Percentiles rank a stretch among this genome's conserved stretches.
Conservation (phyloP, 23 tunicate genomes). For the Halocynthia roretzi region DNA sequence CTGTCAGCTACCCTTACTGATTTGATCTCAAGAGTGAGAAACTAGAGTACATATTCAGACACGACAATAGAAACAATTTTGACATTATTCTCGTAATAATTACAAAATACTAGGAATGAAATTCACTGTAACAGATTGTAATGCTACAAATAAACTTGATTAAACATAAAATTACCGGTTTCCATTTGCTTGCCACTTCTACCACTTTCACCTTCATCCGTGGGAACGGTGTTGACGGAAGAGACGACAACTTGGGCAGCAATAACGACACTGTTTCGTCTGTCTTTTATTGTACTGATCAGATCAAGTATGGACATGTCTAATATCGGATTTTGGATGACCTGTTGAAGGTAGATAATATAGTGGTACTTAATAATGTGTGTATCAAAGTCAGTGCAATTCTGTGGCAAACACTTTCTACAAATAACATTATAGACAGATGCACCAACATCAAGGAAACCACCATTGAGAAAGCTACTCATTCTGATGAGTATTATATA, state of each 20-base stretch:
- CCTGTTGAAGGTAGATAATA: slow-evolving; percentile 21
- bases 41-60: background rate
- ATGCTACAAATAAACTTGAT: background rate
- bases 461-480: too few species aligned
- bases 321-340: slow-evolving; percentile 67
- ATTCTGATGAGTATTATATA: background rate
- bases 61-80: background rate
- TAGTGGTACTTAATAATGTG: background rate
- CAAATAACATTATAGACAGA: background rate
- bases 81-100: background rate
- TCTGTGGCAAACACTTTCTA: background rate
- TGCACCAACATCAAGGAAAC: background rate
- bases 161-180: slow-evolving; percentile 26
- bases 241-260: slow-evolving; percentile 64
- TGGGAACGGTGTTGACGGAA: slow-evolving; percentile 53
- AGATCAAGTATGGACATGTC: slow-evolving; percentile 49
- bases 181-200: slow-evolving; percentile 41
- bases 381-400: background rate
- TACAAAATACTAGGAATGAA: background rate
- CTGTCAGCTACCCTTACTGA: too few species aligned
- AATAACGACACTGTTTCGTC: slow-evolving; percentile 9
- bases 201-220: slow-evolving; percentile 57
- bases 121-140: background rate
- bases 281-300: slow-evolving; percentile 52
- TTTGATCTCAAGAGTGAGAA: too few species aligned